Percentiles rank a stretch among this genome's conserved stretches.
These are phyloP conservation scores for Julus scandinavius DNA, from an alignment of 2,888 invertebrate genomes.

Conservation along the genomic window DNA sequence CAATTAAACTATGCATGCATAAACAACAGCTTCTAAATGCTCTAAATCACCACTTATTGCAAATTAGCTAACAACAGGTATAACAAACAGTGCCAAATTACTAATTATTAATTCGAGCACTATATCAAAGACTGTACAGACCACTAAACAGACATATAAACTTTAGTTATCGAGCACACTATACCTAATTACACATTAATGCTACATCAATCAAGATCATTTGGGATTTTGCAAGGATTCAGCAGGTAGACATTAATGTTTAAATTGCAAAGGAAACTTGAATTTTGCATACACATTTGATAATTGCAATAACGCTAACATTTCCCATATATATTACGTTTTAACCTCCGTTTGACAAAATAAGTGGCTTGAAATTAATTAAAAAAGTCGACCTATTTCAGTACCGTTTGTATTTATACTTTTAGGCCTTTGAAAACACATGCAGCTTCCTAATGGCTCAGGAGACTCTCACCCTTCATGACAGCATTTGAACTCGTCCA, in stretches of 20 bases:
- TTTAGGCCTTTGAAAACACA: conserved; percentile 1
- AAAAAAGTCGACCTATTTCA: not conserved
- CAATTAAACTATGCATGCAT: too few species aligned
- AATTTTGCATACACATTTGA: not conserved
- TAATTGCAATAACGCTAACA: not conserved
- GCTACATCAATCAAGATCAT: not conserved
- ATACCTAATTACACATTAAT: too few species aligned
- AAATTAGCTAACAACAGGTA: too few species aligned
- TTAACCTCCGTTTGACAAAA: not conserved
- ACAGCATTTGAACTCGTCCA: conserved; percentile 33
- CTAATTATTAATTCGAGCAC: too few species aligned
- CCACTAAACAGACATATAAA: too few species aligned
- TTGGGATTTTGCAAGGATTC: not conserved
- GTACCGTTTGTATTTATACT: not conserved
- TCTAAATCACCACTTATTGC: too few species aligned
- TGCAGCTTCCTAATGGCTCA: not conserved
- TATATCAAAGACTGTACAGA: too few species aligned
- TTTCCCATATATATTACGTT: not conserved
- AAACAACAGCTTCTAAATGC: too few species aligned
- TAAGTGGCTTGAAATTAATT: not conserved
- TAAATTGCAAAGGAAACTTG: not conserved
- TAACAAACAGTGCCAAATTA: too few species aligned
- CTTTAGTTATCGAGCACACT: too few species aligned
- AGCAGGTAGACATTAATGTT: not conserved
- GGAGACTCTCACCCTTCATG: not conserved